These are phyloP conservation scores for Furnarius figulus DNA, from an alignment of 2,113 vertebrate species.

Conservation along the genomic window DNA sequence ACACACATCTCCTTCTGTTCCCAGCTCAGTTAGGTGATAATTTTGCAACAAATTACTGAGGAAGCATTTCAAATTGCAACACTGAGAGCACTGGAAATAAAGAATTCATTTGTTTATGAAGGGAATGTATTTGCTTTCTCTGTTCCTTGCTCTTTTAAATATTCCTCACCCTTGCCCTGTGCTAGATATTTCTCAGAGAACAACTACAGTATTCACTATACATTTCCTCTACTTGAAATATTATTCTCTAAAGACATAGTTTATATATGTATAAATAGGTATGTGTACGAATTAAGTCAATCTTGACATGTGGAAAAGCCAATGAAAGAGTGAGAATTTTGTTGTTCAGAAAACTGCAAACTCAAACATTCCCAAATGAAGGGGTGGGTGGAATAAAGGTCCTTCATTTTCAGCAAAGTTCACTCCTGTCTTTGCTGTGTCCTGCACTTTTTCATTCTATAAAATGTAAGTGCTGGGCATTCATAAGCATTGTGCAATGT, in stretches of 20 bases:
- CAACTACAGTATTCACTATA: not conserved
- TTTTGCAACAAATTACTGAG: not conserved
- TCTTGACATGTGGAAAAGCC: not conserved
- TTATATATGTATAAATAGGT: not conserved
- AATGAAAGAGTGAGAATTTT: not conserved
- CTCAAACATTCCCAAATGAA: not conserved
- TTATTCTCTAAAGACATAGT: not conserved
- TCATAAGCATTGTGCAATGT: not conserved
- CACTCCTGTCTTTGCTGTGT: accelerated
- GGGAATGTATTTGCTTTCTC: not conserved
- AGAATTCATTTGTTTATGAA: not conserved
- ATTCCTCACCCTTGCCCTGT: not conserved
- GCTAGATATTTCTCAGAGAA: not conserved
- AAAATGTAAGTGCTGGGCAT: not conserved
- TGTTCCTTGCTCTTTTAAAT: not conserved
- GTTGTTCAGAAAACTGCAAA: not conserved
- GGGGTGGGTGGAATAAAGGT: not conserved
- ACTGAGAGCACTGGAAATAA: not conserved
- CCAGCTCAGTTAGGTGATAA: not conserved
- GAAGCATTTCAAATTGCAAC: not conserved
- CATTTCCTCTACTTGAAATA: not conserved
- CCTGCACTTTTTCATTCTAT: not conserved
- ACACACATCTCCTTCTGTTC: not conserved
- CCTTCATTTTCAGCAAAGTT: not conserved
- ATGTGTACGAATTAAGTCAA: not conserved